Conservation (phyloP, 30 jellyfish, hydroid and myxozoan genomes). For the Aurelia sp. region DNA sequence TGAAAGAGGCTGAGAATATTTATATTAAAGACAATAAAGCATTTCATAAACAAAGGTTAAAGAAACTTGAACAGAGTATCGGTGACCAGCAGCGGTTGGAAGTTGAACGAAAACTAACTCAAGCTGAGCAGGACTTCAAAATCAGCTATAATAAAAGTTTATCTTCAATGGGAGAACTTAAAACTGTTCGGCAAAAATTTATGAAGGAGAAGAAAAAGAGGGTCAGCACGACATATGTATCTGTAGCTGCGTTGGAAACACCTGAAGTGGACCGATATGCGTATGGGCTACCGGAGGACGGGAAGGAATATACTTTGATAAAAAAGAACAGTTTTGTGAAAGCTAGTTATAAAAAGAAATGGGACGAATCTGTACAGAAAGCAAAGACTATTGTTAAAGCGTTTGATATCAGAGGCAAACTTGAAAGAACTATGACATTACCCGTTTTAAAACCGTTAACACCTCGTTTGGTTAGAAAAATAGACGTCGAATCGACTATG, state of each 20-base stretch:
- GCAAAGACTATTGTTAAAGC: constrained; percentile 47
- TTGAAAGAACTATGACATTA: constrained; percentile 36
- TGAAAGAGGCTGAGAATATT: constrained; percentile 47
- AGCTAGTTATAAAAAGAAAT: constrained; percentile 21
- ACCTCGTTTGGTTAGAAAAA: not conserved
- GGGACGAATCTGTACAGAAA: constrained; percentile 60
- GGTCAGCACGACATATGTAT: constrained; percentile 53
- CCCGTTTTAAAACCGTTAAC: constrained; percentile 65
- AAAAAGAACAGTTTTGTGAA: not conserved
- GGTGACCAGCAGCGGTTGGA: constrained; percentile 47
- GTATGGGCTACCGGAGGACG: constrained; percentile 75
- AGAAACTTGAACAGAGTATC: constrained; percentile 40
- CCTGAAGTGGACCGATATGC: constrained; percentile 80
- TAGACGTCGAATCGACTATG: no score
- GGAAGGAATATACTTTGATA: constrained; percentile 61
- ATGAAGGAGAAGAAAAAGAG: constrained; percentile 68
- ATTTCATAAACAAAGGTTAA: constrained; percentile 56
- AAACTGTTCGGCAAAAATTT: constrained; percentile 44
- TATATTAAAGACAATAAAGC: constrained; percentile 36
- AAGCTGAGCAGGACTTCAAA: constrained; percentile 17
- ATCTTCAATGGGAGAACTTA: constrained; percentile 38
- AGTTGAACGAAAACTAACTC: constrained; percentile 39
- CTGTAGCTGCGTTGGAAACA: constrained; percentile 70
- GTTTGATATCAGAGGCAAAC: constrained; percentile 25
- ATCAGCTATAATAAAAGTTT: constrained; percentile 15